These are phyloP conservation scores for Delia radicum DNA, from an alignment of 1,140 invertebrate genomes.

Conservation along the genomic window DNA sequence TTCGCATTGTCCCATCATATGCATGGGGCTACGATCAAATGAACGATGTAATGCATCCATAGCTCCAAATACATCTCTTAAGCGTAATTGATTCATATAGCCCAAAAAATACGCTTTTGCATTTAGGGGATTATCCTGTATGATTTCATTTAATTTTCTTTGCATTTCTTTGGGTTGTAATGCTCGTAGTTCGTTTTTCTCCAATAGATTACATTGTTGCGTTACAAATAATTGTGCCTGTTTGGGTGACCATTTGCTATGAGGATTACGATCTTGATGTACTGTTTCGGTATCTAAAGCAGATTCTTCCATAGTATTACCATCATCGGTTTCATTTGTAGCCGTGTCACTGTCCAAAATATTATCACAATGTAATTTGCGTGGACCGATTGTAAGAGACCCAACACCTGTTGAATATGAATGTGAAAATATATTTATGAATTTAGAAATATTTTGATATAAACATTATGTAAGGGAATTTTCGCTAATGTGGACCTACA, in stretches of 20 bases:
- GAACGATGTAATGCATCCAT: slow-evolving; percentile 81
- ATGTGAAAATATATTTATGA: too few relatives aligned
- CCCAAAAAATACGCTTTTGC: slow-evolving; percentile 88
- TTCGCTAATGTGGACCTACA: too few relatives aligned
- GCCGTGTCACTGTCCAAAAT: neutral
- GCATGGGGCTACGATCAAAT: slow-evolving; percentile 71
- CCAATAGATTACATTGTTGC: slow-evolving; percentile 77
- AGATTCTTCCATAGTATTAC: slow-evolving; percentile 32
- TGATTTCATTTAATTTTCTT: slow-evolving; percentile 72
- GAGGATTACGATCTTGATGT: slow-evolving; percentile 36
- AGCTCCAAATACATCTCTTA: slow-evolving; percentile 85
- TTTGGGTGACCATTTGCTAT: slow-evolving; percentile 74
- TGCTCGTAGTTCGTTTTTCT: slow-evolving; percentile 78
- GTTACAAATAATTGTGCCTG: slow-evolving; percentile 87
- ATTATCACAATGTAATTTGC: slow-evolving; percentile 28
- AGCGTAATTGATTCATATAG: slow-evolving; percentile 83
- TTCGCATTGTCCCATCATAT: slow-evolving; percentile 60
- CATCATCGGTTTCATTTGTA: slow-evolving; percentile 4
- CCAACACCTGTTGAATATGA: slow-evolving; percentile 36
- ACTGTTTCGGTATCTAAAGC: slow-evolving; percentile 23
- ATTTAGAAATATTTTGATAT: too few relatives aligned
- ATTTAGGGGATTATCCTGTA: slow-evolving; percentile 77
- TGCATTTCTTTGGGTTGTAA: slow-evolving; percentile 75
- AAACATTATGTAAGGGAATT: too few relatives aligned
- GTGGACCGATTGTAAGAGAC: slow-evolving; percentile 34